Conservation (phyloP, 2,113 vertebrate species). For the Brienomyrus brachyistius region DNA sequence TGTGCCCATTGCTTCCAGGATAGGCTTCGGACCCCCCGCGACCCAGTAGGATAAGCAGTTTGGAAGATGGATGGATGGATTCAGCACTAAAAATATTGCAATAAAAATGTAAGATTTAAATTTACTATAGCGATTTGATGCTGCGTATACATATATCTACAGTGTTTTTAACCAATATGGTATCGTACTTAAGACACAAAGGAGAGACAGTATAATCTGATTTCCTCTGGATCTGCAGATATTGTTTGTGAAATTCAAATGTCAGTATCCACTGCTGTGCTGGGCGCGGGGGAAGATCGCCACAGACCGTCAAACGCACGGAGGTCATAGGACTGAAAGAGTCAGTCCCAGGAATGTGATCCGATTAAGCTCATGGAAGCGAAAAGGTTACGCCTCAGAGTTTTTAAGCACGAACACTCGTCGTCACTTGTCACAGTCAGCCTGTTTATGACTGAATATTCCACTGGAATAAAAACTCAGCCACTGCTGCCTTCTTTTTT, state of each 20-base stretch:
- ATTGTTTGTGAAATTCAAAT: slow-evolving; percentile 63
- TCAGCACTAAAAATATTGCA: neutral
- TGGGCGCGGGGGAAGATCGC: slow-evolving; percentile 41
- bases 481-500: neutral
- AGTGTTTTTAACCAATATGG: neutral
- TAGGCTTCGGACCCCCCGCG: too few species aligned
- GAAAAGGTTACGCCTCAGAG: neutral
- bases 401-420: neutral
- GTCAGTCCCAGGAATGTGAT: slow-evolving; percentile 3
- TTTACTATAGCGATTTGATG: neutral
- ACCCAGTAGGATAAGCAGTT: too few species aligned
- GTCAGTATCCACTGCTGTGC: slow-evolving; percentile 45
- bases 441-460: slow-evolving; percentile 3
- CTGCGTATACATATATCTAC: neutral
- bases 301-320: slow-evolving; percentile 43
- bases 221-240: slow-evolving; percentile 44
- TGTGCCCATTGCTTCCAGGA: too few species aligned
- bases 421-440: neutral
- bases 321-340: slow-evolving; percentile 33
- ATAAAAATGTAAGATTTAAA: too few species aligned
- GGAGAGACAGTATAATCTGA: slow-evolving; percentile 45
- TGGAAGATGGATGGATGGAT: too few species aligned
- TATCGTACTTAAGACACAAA: neutral
- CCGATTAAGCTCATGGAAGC: slow-evolving; percentile 18
- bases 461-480: neutral